Base-by-base conservation (phyloP, 2,113 vertebrate genomes). In the Pontoporia blainvillei region DNA sequence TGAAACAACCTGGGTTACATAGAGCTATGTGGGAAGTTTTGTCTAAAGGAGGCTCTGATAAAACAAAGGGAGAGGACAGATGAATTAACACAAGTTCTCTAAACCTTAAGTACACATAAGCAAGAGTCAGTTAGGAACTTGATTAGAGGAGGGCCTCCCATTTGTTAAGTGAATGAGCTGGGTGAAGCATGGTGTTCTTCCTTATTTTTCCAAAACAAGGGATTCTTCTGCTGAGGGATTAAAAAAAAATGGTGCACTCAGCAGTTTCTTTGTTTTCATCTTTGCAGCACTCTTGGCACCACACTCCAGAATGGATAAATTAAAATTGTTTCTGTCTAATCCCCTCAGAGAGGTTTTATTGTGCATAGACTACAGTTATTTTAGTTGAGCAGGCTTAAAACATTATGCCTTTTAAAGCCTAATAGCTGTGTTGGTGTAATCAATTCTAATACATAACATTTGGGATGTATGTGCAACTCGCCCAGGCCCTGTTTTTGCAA, bases 291-390 rank as follows among this genome's bases (percentile, higher is more conserved):
- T 98, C 84, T 97, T 97, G 97, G 97, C 96, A 97, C 59, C 0
- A 20, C 76, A 91, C 89, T 97, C 96, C 92, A 95, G 96, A 98
- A 97, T 78, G 92, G 97, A 98, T 98, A 96, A 98, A 98, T 98
- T 98, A 98, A 98, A 98, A 98, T 96, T 94, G 91, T 97, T 96
- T 97, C 97, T 97, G 82, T 59, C 59, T 98, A 97, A 98, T 98
- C 95, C 97, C 95, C 95, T 98, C 90, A 0, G 87, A 98, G 95
- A 98, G 83, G 97, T 96, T 97, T 98, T 96, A 96, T 96, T 97
- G 78, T 93, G 86, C 66, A 93, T 95, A 90, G 81, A 86, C 93
- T 86, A 71, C 25, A 97, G 31, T 10, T 9, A 69, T 97, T 98
- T 98, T 97, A 84, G 83, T 98, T 97, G 86, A 97, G 96, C 44